A percentile compares a stretch with the other conserved stretches of the same genome.
These are phyloP conservation scores for Stigmatopora nigra DNA, from an alignment of 2,113 vertebrate species.

Conservation along the genomic window DNA sequence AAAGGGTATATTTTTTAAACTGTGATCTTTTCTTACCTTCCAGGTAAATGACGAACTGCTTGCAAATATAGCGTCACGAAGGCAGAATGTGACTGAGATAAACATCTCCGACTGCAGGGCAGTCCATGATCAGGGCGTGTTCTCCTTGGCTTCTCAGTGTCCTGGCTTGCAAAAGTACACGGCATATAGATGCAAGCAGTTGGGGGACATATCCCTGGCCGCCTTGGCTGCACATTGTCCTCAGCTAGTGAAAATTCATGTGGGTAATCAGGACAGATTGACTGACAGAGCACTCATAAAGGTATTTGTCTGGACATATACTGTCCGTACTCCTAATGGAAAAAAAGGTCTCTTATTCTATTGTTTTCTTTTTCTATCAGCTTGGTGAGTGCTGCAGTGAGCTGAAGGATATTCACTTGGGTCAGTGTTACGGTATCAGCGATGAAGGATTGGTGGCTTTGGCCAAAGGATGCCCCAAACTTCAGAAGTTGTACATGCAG, in stretches of 20 bases:
- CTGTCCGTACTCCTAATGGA: too few relatives aligned
- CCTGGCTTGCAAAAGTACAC: conserved; percentile 88
- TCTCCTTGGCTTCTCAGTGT: conserved; percentile 84
- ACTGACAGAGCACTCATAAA: conserved; percentile 88
- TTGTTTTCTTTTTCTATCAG: conserved; percentile 57
- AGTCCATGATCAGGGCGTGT: conserved; percentile 86
- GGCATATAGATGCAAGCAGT: conserved; percentile 94
- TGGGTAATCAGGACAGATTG: conserved; percentile 96
- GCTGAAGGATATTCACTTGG: conserved; percentile 92
- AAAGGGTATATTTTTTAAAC: not conserved
- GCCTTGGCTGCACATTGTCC: conserved; percentile 86
- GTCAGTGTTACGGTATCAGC: conserved; percentile 94
- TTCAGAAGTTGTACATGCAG: conserved; percentile 97
- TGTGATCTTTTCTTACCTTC: not conserved
- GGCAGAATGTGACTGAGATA: conserved; percentile 93
- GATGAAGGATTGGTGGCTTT: conserved; percentile 93
- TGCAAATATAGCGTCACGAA: conserved; percentile 90
- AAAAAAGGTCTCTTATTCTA: not conserved
- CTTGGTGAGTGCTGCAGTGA: conserved; percentile 88
- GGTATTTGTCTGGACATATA: conserved; percentile 60
- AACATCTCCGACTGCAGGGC: conserved; percentile 96
- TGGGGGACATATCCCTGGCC: conserved; percentile 86
- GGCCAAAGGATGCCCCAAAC: conserved; percentile 87
- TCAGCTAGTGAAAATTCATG: conserved; percentile 90
- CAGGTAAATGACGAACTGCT: conserved; percentile 92